Evolutionary conservation across 2,888 invertebrate species (phyloP), one percentile per base, ranked within the genome.

Genomic region (Gari tellinella): DNA sequence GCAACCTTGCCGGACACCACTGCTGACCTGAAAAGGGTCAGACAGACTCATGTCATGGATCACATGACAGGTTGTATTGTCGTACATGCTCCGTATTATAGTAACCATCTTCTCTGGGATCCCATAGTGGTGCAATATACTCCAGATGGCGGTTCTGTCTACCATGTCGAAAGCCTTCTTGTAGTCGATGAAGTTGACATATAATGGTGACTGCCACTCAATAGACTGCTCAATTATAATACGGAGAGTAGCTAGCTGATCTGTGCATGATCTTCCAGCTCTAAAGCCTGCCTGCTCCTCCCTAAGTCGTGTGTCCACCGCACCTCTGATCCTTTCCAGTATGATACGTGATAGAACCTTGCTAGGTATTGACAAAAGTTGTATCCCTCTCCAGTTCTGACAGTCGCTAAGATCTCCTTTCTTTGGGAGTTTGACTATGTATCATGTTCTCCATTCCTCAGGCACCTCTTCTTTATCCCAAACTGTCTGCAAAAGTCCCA

Each of bases 111-210:
- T 64, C n/a, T 56, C 56, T 31, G 40, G 56, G 10, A 64, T 64
- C 15, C 64, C 64, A 48, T 64, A 64, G 48, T 64, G 64, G 15
- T 48, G 10, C 7, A 64, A 15, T 19, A 64, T 48, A n/a, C 46
- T 45, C 64, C 48, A 64, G 21, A 64, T 14, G 7, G 64, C 46
- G 2, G 55, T 45, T 38, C 56, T 4, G 49, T 64, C 15, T 17
- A 63, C 37, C 5, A 45, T 62, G 52, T 52, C 62, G 41, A 62
- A 62, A 12, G 52, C 51, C 5, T 51, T 63, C 15, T 38, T 8
- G 43, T 53, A 63, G 43, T 57, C 57, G 19, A 45, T 57, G 57
- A 57, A 57, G 43, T 57, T 41, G 5, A 31, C 57, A 23, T 57
- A 57, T 1, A 57, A 5, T 1, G 41, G 23, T 7, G 43, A 17